A percentile compares a stretch with the other conserved stretches of the same genome.
Evolutionary conservation across 2,797 vertebrate genomes (phyloP).

Genomic region (Holocentrus rufus): DNA sequence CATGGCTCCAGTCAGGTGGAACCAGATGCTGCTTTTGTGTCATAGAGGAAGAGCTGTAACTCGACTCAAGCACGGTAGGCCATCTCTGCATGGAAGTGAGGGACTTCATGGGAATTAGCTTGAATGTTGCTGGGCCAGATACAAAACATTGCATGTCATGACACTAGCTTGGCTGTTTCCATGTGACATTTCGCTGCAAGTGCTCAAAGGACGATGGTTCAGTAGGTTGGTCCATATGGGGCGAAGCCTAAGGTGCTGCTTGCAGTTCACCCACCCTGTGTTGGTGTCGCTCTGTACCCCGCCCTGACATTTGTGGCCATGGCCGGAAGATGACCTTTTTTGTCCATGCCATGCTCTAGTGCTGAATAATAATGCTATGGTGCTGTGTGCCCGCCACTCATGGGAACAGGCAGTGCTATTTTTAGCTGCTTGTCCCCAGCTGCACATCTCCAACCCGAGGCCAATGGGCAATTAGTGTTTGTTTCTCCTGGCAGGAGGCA

Average conservation of each 20-base stretch:
- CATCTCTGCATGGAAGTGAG: slow-evolving; percentile 41
- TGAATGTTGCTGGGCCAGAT: slow-evolving; percentile 44
- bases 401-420: slow-evolving; percentile 79
- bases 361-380: slow-evolving; percentile 75
- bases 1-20: slow-evolving; percentile 81
- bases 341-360: slow-evolving; percentile 60
- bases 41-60: slow-evolving; percentile 83
- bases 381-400: slow-evolving; percentile 72
- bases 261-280: slow-evolving; percentile 40
- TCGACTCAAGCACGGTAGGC: slow-evolving; percentile 74
- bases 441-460: slow-evolving; percentile 80
- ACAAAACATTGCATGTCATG: slow-evolving; percentile 57
- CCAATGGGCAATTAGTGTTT: slow-evolving; percentile 83
- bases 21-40: slow-evolving; percentile 83
- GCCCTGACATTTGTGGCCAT: slow-evolving; percentile 70
- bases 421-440: slow-evolving; percentile 82
- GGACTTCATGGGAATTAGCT: slow-evolving; percentile 47
- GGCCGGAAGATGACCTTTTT: slow-evolving; percentile 71
- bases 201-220: slow-evolving; percentile 59
- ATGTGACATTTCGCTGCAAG: slow-evolving; percentile 61
- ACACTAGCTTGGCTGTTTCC: slow-evolving; percentile 49
- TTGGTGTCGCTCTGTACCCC: slow-evolving; percentile 54
- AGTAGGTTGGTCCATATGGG: slow-evolving; percentile 48
- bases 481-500: slow-evolving; percentile 74
- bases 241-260: slow-evolving; percentile 50